A percentile compares a stretch with the other conserved stretches of the same genome.
phyloP scores from a whole-genome alignment of 2,113 vertebrate species.

The Diphyllodes magnificus region DNA sequence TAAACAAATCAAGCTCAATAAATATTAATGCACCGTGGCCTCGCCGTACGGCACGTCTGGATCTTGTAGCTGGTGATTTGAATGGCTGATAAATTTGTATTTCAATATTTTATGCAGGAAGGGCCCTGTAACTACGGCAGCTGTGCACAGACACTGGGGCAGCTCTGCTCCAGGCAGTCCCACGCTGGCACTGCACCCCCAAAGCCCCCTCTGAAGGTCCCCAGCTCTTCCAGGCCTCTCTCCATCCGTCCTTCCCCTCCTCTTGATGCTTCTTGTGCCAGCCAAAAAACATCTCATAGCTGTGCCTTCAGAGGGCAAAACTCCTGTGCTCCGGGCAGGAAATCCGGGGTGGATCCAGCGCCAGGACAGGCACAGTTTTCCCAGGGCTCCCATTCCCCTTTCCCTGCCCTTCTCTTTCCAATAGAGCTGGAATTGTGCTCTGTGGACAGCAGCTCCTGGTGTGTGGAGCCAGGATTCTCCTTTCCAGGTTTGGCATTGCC shows the following conservation, averaged over 20 bases:
- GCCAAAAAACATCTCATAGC: fast-evolving
- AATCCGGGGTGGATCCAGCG: background rate
- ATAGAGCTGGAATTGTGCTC: background rate
- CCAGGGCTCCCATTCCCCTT: background rate
- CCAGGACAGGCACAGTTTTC: background rate
- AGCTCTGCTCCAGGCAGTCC: background rate
- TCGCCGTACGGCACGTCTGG: background rate
- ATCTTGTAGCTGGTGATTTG: slow-evolving; percentile 32
- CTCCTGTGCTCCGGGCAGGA: background rate
- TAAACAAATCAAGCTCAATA: slow-evolving; percentile 61
- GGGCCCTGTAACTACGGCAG: background rate
- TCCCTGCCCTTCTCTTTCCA: background rate
- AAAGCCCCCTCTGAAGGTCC: background rate
- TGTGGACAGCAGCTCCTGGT: fast-evolving
- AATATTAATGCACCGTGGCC: slow-evolving; percentile 62
- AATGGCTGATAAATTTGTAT: slow-evolving; percentile 18
- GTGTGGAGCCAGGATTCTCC: background rate
- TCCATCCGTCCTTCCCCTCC: background rate
- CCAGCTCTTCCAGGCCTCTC: background rate
- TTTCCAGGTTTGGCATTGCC: background rate
- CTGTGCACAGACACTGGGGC: fast-evolving
- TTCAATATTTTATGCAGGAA: slow-evolving; percentile 34
- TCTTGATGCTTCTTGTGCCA: background rate
- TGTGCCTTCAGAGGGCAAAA: background rate
- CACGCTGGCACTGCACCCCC: fast-evolving